phyloP scores from a whole-genome alignment of 2,888 invertebrate genomes.

The Ectemnius lituratus region DNA sequence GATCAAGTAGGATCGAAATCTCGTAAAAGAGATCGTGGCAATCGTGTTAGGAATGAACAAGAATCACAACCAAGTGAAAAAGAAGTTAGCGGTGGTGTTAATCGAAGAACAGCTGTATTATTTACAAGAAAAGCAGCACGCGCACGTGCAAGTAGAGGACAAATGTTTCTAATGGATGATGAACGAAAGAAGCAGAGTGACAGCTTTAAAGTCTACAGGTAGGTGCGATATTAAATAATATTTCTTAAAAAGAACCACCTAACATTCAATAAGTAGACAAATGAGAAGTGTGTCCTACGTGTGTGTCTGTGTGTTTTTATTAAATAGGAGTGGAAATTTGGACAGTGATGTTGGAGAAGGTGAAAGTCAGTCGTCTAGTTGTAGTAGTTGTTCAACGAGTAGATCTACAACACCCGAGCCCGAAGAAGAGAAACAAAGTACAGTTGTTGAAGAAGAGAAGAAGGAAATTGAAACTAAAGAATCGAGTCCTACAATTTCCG shows the following conservation, averaged over 20 bases:
- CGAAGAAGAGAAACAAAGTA: conserved; percentile 71
- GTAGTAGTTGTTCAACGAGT: conserved; percentile 75
- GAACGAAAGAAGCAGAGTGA: conserved; percentile 73
- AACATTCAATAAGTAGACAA: no score
- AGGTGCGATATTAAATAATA: conserved; percentile 2
- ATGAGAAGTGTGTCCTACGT: no score
- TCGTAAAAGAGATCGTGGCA: conserved; percentile 71
- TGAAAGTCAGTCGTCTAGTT: conserved; percentile 75
- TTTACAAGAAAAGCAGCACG: conserved; percentile 86
- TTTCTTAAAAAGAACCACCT: no score
- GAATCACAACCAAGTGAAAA: conserved; percentile 69
- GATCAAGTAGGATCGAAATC: conserved; percentile 62
- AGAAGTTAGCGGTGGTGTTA: conserved; percentile 79
- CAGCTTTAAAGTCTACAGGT: conserved; percentile 75
- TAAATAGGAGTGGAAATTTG: conserved; percentile 73
- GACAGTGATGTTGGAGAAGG: conserved; percentile 75
- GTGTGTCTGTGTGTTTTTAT: no score
- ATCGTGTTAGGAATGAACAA: conserved; percentile 67
- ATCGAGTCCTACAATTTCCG: conserved; percentile 8
- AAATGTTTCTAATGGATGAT: conserved; percentile 58
- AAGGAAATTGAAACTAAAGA: conserved; percentile 71
- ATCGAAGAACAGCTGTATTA: conserved; percentile 87
- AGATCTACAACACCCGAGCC: conserved; percentile 72
- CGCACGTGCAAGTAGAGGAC: conserved; percentile 78
- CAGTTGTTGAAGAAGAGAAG: conserved; percentile 77